Evolutionary conservation across 2,888 invertebrate species (phyloP), one percentile per base, ranked within the genome.

Genomic region (Isotomurus palustris): DNA sequence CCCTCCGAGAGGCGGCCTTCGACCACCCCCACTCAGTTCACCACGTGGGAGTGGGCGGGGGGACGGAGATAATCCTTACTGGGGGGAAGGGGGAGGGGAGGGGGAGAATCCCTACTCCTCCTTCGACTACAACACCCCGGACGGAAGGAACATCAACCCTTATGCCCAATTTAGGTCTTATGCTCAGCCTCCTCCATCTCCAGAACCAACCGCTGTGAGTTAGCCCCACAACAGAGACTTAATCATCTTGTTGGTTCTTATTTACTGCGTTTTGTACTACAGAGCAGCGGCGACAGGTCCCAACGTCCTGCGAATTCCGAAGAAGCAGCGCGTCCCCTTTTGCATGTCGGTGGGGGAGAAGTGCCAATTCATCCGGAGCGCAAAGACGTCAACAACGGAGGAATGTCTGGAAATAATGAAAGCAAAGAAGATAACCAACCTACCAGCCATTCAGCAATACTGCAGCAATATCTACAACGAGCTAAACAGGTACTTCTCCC

Each of bases 391-490:
- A 36, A 63, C 60, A 49, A 58, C 57, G n/a, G 28, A 19, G 36
- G 63, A 45, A 6, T 63, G 63, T 50, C 53, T 48, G 43, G 25
- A 25, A 28, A 60, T 55, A 25, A 54, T 56, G 32, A 36, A 40
- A 58, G 52, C 27, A 22, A 55, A 53, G 53, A 58, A 55, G 56
- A 64, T 60, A 29, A 38, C 43, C 52, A 64, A 60, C 56, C 59
- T 64, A 56, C 58, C 29, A 58, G 51, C 58, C 58, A 58, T 60
- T 27, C 56, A 38, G 28, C 36, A 53, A 47, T 64, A 60, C 49
- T 64, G 64, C 58, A 60, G 32, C 56, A 52, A 48, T 58, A 60
- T 64, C 22, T 64, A 58, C 64, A 58, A n/a, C 29, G 56, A 49
- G 60, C 64, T 58, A 53, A 58, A 58, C 53, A 58, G 47, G 63